Conservation (phyloP, 2,797 vertebrate species). For the Percopsis omiscomaycus region DNA sequence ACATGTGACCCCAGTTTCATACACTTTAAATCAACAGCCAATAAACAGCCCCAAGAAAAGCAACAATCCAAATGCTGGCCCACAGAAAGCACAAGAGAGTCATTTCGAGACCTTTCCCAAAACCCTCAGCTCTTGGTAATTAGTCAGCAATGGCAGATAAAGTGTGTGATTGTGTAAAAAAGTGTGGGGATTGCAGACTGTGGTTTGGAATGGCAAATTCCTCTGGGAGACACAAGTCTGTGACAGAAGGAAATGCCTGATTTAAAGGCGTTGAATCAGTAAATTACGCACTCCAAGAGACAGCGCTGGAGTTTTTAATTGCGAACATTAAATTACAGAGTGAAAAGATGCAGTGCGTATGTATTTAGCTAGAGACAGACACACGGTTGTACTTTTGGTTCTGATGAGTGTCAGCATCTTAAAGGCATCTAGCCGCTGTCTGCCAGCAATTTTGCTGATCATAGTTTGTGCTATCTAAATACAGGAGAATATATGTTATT, state of each 20-base stretch:
- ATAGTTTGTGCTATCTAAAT: conserved; percentile 22
- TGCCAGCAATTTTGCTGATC: conserved; percentile 29
- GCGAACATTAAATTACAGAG: conserved; percentile 80
- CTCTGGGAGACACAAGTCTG: conserved; percentile 77
- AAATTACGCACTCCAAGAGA: conserved; percentile 72
- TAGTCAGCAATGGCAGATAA: conserved; percentile 78
- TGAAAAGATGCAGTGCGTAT: conserved; percentile 64
- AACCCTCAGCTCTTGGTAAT: conserved; percentile 74
- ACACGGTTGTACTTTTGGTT: conserved; percentile 67
- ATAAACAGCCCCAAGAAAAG: conserved; percentile 63
- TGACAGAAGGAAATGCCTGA: conserved; percentile 75
- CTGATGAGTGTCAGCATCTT: conserved; percentile 56
- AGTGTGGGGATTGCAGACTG: conserved; percentile 76
- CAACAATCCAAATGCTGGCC: conserved; percentile 69
- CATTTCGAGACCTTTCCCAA: conserved; percentile 71
- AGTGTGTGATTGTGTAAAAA: conserved; percentile 75
- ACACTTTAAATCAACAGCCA: conserved; percentile 67
- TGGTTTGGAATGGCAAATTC: conserved; percentile 76
- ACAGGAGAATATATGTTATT: background rate
- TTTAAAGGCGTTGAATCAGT: conserved; percentile 79
- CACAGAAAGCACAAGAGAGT: conserved; percentile 74
- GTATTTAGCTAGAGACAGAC: conserved; percentile 72
- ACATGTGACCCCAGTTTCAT: conserved; percentile 68
- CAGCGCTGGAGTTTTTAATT: conserved; percentile 78
- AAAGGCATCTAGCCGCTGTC: conserved; percentile 32